Base-by-base conservation (phyloP, 2,113 vertebrate genomes). In the Marmota flaviventris region DNA sequence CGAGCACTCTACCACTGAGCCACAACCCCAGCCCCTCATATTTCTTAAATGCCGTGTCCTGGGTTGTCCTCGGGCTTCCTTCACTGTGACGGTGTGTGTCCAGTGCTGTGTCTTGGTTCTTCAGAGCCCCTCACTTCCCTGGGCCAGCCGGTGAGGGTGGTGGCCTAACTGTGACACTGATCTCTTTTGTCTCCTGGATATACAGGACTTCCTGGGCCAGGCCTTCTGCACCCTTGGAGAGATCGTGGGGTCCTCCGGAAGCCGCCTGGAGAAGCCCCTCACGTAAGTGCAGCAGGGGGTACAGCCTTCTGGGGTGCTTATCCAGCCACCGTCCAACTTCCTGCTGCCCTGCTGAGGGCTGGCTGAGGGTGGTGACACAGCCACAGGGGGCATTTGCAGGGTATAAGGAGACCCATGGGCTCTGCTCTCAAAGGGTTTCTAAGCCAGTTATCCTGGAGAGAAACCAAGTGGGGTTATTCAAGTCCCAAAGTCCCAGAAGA, bases 161-260 rank as follows among this genome's bases (percentile, higher is more conserved):
- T 27, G 58, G 76, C 45, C 5, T 5, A 16, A 32, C 56, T n/a
- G 5, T 37, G 25, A 97, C 48, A 0, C 27, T 70, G 42, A 29
- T 85, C 45, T 90, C 77, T 92, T 85, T 11, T 92, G 78, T 82
- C 4, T 67, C 39, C 85, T 0, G 88, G 65, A 56, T 77, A 4
- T 0, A 8, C 92, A 99, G 99, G 99, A 99, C 98, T 99, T 99
- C 97, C 98, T 99, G 97, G 99, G 99, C 92, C 99, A 99, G 98
- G 99, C 99, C 90, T 99, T 99, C 98, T 99, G 99, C 97, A 99
- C 99, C 56, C 99, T 99, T 2, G 99, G 99, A 2, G 99, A 99
- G 98, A 99, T 99, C 0, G 99, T 99, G 94, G 99, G 99, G 92
- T 99, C 99, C 2, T 98, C 99, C 0, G 99, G 99, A 96, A 99